Percentiles rank a stretch among this genome's conserved stretches.
Conservation (phyloP, 2,797 vertebrate genomes). For the Danio choprae region DNA sequence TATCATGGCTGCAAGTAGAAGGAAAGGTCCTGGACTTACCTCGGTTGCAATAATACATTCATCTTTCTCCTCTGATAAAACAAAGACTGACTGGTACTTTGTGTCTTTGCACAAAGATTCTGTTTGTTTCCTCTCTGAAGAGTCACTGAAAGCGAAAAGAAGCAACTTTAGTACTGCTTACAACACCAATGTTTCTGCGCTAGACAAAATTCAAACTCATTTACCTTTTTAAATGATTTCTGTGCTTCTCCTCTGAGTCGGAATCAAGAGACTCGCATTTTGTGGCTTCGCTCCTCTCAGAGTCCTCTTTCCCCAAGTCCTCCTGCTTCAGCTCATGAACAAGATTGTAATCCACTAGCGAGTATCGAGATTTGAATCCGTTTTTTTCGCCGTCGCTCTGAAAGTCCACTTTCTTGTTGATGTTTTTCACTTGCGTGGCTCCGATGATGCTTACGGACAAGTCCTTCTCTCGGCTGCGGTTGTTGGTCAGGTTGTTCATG, state of each 20-base stretch:
- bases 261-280: constrained; percentile 84
- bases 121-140: constrained; percentile 84
- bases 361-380: constrained; percentile 89
- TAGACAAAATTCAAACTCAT: not conserved
- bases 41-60: constrained; percentile 99
- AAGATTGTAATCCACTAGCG: constrained; percentile 95
- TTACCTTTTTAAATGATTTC: constrained; percentile 88
- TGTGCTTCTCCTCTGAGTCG: constrained; percentile 83
- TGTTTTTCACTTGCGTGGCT: constrained; percentile 94
- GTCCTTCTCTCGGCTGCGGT: constrained; percentile 93
- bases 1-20: not conserved
- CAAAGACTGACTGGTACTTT: constrained; percentile 98
- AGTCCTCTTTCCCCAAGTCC: constrained; percentile 80
- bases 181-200: not conserved
- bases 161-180: constrained; percentile 38
- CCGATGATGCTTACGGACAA: constrained; percentile 85
- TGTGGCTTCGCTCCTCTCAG: constrained; percentile 74
- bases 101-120: constrained; percentile 86
- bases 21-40: constrained; percentile 75
- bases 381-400: constrained; percentile 89
- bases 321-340: constrained; percentile 91
- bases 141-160: constrained; percentile 77
- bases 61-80: constrained; percentile 96
- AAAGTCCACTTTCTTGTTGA: constrained; percentile 96
- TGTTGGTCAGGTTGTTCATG: constrained; percentile 98